phyloP scores from a whole-genome alignment of 2,797 vertebrate genomes.

The Tympanoctomys barrerae region DNA sequence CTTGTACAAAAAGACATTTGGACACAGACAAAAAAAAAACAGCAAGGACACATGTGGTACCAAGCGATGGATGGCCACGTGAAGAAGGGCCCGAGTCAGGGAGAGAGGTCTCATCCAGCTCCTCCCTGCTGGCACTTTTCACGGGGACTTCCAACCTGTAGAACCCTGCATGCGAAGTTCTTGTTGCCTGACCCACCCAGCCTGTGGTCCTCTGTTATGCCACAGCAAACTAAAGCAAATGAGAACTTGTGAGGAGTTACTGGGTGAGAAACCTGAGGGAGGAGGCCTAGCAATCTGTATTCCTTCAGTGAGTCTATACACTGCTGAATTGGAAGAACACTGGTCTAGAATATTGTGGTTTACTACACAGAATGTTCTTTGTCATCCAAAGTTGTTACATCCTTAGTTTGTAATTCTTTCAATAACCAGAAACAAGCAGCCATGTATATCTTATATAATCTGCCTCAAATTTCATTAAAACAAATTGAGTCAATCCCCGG shows the following conservation, averaged over 20 bases:
- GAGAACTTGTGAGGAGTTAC: background rate
- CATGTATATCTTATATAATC: background rate
- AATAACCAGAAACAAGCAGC: background rate
- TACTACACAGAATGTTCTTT: background rate
- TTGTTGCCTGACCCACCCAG: background rate
- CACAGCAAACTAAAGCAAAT: background rate
- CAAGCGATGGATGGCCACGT: background rate
- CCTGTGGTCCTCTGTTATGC: background rate
- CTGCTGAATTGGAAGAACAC: background rate
- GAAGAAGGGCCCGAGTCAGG: background rate
- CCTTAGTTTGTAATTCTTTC: conserved; percentile 29
- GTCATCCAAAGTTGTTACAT: background rate
- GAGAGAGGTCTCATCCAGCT: background rate
- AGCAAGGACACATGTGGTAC: background rate
- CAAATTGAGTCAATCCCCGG: background rate
- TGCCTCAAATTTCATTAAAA: conserved; percentile 39
- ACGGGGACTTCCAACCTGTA: background rate
- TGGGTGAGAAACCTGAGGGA: background rate
- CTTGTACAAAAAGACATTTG: background rate
- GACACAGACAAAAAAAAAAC: background rate
- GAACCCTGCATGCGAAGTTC: background rate
- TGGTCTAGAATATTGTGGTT: conserved; percentile 1
- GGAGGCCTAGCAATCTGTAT: background rate
- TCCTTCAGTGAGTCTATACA: background rate
- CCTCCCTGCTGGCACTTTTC: background rate